Evolutionary conservation across 2,797 vertebrate species (phyloP).

Genomic region (Pteropus rufus): DNA sequence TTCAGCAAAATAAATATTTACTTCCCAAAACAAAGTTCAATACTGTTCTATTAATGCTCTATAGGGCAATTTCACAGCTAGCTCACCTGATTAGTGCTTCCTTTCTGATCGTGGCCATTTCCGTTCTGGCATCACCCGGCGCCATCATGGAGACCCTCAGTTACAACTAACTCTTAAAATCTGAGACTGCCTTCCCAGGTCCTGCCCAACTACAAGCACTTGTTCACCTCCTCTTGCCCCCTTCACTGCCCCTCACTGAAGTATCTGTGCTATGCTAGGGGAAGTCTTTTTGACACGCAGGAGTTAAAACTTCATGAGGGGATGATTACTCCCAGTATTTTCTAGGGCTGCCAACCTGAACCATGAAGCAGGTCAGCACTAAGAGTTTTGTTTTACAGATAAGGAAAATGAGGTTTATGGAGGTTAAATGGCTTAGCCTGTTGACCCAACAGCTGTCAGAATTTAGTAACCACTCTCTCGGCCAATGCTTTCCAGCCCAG

Average conservation of each 20-base stretch:
- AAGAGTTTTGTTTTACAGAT: slow-evolving; percentile 60
- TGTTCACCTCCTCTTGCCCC: no score
- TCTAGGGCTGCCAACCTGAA: slow-evolving; percentile 42
- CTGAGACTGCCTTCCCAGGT: neutral
- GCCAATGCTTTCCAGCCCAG: slow-evolving; percentile 59
- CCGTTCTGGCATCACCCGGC: neutral
- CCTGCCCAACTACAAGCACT: neutral
- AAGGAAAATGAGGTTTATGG: slow-evolving; percentile 61
- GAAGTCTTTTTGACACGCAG: neutral
- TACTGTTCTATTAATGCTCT: neutral
- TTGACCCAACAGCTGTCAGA: slow-evolving; percentile 71
- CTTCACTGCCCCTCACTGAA: neutral
- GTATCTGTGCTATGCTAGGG: neutral
- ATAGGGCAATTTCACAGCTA: neutral
- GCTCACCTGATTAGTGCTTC: neutral
- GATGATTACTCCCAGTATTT: slow-evolving; percentile 45
- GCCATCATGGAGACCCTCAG: neutral
- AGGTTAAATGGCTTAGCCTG: slow-evolving; percentile 63
- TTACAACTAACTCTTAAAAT: neutral
- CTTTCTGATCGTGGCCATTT: neutral
- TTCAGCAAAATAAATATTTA: slow-evolving; percentile 19
- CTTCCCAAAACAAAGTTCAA: slow-evolving; percentile 21
- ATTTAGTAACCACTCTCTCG: slow-evolving; percentile 68
- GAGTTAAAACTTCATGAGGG: neutral
- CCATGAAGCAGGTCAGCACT: slow-evolving; percentile 52